phyloP scores from a whole-genome alignment of 1,140 invertebrate species.

The Ericerus pela region DNA sequence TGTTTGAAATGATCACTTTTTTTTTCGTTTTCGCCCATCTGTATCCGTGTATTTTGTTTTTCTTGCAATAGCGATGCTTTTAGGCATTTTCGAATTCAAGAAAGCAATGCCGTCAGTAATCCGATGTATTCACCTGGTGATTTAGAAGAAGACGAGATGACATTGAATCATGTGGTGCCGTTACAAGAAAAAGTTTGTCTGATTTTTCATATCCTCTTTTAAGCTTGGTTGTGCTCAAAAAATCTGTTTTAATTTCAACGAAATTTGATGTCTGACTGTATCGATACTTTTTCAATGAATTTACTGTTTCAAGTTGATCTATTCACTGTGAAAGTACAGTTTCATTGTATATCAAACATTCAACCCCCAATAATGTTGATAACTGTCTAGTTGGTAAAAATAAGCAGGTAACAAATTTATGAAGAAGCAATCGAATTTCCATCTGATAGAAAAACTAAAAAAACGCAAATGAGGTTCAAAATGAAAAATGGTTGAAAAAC shows the following conservation, averaged over 20 bases:
- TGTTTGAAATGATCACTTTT: background rate
- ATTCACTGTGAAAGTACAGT: slow-evolving; percentile 10
- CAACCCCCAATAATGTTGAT: too few species aligned
- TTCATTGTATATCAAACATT: too few species aligned
- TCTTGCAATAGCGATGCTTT: slow-evolving; percentile 32
- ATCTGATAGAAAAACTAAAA: too few species aligned
- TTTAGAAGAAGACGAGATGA: slow-evolving; percentile 43
- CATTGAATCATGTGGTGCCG: slow-evolving; percentile 29
- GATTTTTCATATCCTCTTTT: slow-evolving; percentile 15
- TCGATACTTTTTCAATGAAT: background rate
- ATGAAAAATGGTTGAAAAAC: too few species aligned
- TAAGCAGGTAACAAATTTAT: too few species aligned
- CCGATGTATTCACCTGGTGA: slow-evolving; percentile 63
- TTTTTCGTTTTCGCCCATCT: too few species aligned
- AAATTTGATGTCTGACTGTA: background rate
- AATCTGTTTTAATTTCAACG: too few species aligned
- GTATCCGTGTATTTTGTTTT: background rate
- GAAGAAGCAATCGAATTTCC: too few species aligned
- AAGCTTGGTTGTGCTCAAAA: too few species aligned
- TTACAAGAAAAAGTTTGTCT: slow-evolving; percentile 19
- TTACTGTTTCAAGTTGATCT: background rate
- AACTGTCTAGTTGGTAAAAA: too few species aligned
- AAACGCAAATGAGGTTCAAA: too few species aligned
- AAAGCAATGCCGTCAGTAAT: slow-evolving; percentile 68
- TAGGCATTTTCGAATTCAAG: slow-evolving; percentile 58